phyloP scores from a whole-genome alignment of 2,797 vertebrate genomes.

The Calcarius lapponicus region DNA sequence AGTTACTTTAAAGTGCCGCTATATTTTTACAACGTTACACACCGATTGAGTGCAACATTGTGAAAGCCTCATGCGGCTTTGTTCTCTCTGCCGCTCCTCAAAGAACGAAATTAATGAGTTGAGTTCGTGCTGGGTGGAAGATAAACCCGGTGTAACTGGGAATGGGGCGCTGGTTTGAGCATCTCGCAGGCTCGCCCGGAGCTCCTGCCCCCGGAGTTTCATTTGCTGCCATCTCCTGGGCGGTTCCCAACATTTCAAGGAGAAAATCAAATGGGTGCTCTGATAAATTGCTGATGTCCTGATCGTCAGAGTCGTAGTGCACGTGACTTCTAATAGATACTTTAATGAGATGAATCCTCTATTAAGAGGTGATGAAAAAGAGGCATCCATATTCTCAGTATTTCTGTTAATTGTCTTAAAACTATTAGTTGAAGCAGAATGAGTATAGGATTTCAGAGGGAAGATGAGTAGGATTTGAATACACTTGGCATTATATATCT shows the following conservation, averaged over 20 bases:
- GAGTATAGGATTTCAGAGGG: neutral
- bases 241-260: neutral
- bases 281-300: neutral
- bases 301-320: neutral
- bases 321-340: neutral
- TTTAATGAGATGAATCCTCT: neutral
- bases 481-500: neutral
- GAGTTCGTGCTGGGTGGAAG: neutral
- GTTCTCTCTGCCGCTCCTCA: neutral
- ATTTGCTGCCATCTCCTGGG: conserved; percentile 49
- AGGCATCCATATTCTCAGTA: neutral
- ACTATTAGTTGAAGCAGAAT: neutral
- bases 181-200: neutral
- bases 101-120: neutral
- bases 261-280: neutral
- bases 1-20: neutral
- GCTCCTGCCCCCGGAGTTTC: neutral
- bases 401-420: neutral
- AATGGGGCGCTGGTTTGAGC: accelerated
- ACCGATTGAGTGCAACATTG: neutral
- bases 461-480: neutral
- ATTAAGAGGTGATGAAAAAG: neutral
- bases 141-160: neutral
- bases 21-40: neutral
- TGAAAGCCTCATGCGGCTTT: neutral